phyloP scores from a whole-genome alignment of 2,797 vertebrate species.

The Bradypus variegatus region DNA sequence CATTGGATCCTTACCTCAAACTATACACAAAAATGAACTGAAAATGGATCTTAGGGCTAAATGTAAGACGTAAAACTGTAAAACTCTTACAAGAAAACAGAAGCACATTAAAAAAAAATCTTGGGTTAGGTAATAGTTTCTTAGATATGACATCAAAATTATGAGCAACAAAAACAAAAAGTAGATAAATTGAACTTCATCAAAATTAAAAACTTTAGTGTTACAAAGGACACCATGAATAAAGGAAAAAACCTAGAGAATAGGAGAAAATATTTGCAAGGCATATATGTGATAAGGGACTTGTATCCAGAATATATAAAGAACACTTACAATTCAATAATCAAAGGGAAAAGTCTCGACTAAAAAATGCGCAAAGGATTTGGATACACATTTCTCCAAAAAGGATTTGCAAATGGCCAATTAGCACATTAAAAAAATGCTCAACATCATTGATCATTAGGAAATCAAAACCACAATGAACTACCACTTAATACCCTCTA shows the following conservation, averaged over 20 bases:
- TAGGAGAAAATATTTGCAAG: not conserved
- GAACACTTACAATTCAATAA: not conserved
- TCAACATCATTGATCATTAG: not conserved
- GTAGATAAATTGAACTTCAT: not conserved
- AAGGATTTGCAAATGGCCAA: not conserved
- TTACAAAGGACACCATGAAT: not conserved
- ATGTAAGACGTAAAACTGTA: not conserved
- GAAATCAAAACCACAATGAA: not conserved
- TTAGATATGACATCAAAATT: not conserved
- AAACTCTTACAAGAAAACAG: conserved; percentile 1
- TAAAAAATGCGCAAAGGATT: not conserved
- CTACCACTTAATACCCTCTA: not conserved
- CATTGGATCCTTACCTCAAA: not conserved
- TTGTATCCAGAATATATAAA: not conserved
- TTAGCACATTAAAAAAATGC: not conserved
- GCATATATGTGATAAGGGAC: not conserved
- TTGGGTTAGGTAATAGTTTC: not conserved
- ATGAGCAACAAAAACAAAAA: not conserved
- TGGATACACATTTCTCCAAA: not conserved
- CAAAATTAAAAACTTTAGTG: not conserved
- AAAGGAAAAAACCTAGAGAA: not conserved
- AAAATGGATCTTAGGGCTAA: not conserved
- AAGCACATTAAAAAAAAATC: not conserved
- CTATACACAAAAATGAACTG: not conserved
- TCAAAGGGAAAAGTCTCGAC: not conserved